Evolutionary conservation across 2,888 invertebrate genomes (phyloP), one percentile per base, ranked within the genome.

Genomic region (Pemphredon lugubris): DNA sequence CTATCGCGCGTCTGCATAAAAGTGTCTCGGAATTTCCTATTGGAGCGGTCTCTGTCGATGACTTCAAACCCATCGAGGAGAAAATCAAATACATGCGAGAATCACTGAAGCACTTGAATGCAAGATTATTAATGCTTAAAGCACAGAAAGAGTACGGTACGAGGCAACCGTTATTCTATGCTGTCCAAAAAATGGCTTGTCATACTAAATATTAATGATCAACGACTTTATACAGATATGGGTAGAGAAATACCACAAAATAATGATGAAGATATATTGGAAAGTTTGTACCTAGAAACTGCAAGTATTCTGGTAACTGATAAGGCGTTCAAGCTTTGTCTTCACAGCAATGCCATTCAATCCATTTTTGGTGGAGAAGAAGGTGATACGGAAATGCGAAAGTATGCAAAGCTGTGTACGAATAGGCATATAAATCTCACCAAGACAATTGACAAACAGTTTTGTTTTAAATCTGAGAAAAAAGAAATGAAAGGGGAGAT

Each of bases 1-100:
- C 79, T 30, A 0, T 75, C 11, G 2, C 30, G 1, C 13, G 6
- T 0, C 51, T 85, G 2, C 21, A 61, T 4, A 9, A 54, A 40
- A 60, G 40, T 16, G 59, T 84, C 16, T 59, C 48, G 6, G 45
- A 79, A 44, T 86, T 84, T 37, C 79, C 79, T 18, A 11, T 83
- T 18, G 82, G 80, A 13, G 83, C 79, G 4, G 23, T 66, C 6
- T 74, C 75, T 18, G 30, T 74, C 11, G 72, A 83, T 16, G 85
- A 84, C 42, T 80, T 75, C 1, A 81, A 71, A 30, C 73, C 84
- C 2, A 14, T 73, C 0, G 80, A 83, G 40, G 77, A 83, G 14
- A 83, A 71, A 65, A 78, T 86, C 14, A 26, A n/a, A 18, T 34
- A 53, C 9, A 32, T 64, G n/a, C 77, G 72, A 44, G 34, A 66